A percentile compares a stretch with the other conserved stretches of the same genome.
phyloP scores from a whole-genome alignment of 2,888 invertebrate species.

The Drosophila diplacantha region DNA sequence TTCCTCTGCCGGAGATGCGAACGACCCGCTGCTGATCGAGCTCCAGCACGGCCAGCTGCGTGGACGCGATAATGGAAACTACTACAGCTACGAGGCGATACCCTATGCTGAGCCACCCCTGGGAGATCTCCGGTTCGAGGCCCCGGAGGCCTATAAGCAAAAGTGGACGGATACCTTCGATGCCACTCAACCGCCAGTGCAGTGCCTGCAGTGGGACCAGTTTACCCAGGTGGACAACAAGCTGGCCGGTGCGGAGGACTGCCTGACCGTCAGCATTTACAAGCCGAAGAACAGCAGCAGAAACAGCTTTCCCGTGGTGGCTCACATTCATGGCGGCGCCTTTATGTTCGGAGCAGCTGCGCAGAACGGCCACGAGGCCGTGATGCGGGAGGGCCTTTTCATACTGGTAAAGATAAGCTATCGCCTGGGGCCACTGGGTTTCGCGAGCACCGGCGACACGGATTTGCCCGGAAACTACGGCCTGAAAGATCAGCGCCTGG shows the following conservation, averaged over 20 bases:
- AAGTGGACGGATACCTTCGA: conserved; percentile 64
- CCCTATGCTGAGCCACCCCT: conserved; percentile 84
- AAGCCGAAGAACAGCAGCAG: conserved; percentile 77
- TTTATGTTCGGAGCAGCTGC: conserved; percentile 82
- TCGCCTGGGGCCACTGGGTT: conserved; percentile 85
- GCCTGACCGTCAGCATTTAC: conserved; percentile 83
- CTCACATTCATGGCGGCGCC: conserved; percentile 84
- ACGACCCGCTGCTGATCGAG: conserved; percentile 51
- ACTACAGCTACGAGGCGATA: conserved; percentile 82
- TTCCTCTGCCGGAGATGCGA: conserved; percentile 4
- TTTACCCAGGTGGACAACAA: conserved; percentile 67
- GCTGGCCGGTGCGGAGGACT: conserved; percentile 82
- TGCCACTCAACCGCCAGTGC: conserved; percentile 81
- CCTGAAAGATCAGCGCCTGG: conserved; percentile 57
- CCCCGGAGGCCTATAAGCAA: conserved; percentile 77
- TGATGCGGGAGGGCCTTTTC: conserved; percentile 82
- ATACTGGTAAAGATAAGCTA: conserved; percentile 85
- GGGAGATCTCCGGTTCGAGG: conserved; percentile 81
- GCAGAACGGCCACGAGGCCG: conserved; percentile 79
- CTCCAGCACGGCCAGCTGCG: conserved; percentile 64
- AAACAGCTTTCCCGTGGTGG: conserved; percentile 80
- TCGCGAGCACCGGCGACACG: conserved; percentile 85
- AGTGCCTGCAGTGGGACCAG: conserved; percentile 83
- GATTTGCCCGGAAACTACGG: conserved; percentile 78
- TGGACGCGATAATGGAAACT: conserved; percentile 71